Base-by-base conservation (phyloP, 2,113 vertebrate species). In the Drymodes brunneopygia region DNA sequence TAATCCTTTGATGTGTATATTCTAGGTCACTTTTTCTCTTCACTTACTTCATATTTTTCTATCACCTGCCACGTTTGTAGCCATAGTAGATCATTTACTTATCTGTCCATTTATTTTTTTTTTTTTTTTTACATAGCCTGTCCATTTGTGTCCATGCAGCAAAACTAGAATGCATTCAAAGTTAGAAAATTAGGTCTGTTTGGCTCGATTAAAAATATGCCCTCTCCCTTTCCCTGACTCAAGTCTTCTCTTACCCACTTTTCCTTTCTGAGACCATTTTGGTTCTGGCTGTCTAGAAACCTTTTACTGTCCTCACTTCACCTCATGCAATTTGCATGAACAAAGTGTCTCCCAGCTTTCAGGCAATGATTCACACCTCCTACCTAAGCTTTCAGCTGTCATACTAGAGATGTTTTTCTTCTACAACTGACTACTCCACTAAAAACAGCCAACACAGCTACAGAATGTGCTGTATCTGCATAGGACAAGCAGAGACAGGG, bases 341-440 rank as follows among this genome's bases (percentile, higher is more conserved):
- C 23, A 54, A 86, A 94, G 51, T 71, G 94, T 96, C 94, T 96
- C 85, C 92, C 62, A 44, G 56, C 54, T 94, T 95, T 82, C 88
- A 96, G 67, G 92, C 92, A 83, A 4, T 83, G 90, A 95, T 95
- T 96, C 90, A 85, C 90, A 90, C 96, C 92, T 96, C 94, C 95
- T 56, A 93, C 94, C 92, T 94, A 93, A 90, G 67, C 35, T 86
- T 88, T 86, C n/a, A 94, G 79, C 74, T 93, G 79, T 88, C 92
- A 95, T 88, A 64, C 74, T 83, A 29, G 60, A 81, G 66, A 58
- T 54, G 7, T 51, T 96, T 94, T 92, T 56, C 71, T 82, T 90
- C 47, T 64, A 80, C 66, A 90, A 80, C 38, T 62, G 38, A 58
- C 48, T 88, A 60, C 44, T 77, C 38, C 3, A 8, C 80, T 83